Evolutionary conservation across 2,797 vertebrate species (phyloP).

Genomic region (Astyanax mexicanus): DNA sequence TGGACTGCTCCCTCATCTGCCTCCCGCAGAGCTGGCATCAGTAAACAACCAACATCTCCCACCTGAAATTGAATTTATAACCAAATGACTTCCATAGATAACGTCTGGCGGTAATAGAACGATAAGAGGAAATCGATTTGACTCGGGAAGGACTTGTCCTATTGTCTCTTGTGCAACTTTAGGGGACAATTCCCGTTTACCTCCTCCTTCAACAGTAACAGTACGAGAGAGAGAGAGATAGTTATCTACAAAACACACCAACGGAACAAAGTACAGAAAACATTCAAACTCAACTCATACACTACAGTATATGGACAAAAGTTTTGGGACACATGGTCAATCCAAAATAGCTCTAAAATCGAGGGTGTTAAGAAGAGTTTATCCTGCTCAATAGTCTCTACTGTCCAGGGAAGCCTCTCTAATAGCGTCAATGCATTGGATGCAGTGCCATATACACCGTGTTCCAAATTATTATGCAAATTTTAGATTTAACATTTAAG

Average conservation of each 20-base stretch:
- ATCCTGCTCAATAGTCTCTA: too few species aligned
- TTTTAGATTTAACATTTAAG: too few species aligned
- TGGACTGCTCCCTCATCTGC: constrained; percentile 72
- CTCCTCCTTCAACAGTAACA: not conserved
- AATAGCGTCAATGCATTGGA: too few species aligned
- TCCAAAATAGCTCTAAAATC: too few species aligned
- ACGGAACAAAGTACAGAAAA: not conserved
- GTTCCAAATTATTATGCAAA: too few species aligned
- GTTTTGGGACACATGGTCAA: too few species aligned
- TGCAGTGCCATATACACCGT: too few species aligned
- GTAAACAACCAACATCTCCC: constrained; percentile 92
- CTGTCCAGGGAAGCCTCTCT: too few species aligned
- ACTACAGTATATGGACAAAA: too few species aligned
- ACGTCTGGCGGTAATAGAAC: constrained; percentile 90
- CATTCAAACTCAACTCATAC: too few species aligned
- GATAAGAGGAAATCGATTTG: constrained; percentile 98
- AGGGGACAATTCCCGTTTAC: constrained; percentile 15
- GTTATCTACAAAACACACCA: not conserved
- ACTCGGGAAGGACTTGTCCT: constrained; percentile 74
- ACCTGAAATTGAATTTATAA: constrained; percentile 98
- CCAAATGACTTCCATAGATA: constrained; percentile 94
- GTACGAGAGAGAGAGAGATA: not conserved
- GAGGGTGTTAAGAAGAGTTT: too few species aligned
- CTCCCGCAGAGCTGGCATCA: constrained; percentile 78
- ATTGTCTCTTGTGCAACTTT: constrained; percentile 62